phyloP scores from a whole-genome alignment of 2,888 invertebrate species.

The Choreutis nemorana region DNA sequence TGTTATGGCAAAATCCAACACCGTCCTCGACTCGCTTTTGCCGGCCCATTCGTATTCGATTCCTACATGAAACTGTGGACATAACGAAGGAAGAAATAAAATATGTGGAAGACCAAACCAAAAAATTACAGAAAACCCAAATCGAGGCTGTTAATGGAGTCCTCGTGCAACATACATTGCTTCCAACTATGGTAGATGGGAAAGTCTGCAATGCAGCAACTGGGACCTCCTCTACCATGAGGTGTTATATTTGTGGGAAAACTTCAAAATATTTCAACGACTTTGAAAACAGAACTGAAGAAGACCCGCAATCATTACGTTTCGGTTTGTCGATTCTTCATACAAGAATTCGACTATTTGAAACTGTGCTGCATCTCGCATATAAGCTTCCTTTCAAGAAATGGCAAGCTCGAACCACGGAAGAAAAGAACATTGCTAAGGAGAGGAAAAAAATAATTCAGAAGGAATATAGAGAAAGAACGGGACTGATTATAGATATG shows the following conservation, averaged over 20 bases:
- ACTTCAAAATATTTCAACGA: constrained; percentile 13
- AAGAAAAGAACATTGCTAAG: constrained; percentile 10
- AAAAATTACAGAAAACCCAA: not conserved
- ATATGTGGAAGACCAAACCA: constrained; percentile 8
- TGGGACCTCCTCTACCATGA: constrained; percentile 1
- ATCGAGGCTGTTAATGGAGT: too few relatives aligned
- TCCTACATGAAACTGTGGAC: constrained; percentile 13
- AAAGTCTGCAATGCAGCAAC: constrained; percentile 11
- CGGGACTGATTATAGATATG: constrained; percentile 21
- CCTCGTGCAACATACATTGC: constrained; percentile 8
- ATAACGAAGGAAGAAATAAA: constrained; percentile 16
- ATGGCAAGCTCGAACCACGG: constrained; percentile 14
- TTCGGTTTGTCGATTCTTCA: constrained; percentile 13
- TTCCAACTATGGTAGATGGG: constrained; percentile 13
- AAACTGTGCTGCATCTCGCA: constrained; percentile 18
- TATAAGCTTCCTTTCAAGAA: constrained; percentile 21
- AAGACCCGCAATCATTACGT: constrained; percentile 2
- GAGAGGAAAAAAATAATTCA: constrained; percentile 7
- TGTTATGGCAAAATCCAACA: constrained; percentile 6
- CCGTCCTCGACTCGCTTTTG: constrained; percentile 12
- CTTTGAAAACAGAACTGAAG: constrained; percentile 6
- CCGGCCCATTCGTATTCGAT: constrained; percentile 17
- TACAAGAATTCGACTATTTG: constrained; percentile 13
- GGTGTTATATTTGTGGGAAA: constrained; percentile 8
- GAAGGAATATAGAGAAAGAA: constrained; percentile 12